phyloP scores from a whole-genome alignment of 2,888 invertebrate species.

The Colletes collaris region DNA sequence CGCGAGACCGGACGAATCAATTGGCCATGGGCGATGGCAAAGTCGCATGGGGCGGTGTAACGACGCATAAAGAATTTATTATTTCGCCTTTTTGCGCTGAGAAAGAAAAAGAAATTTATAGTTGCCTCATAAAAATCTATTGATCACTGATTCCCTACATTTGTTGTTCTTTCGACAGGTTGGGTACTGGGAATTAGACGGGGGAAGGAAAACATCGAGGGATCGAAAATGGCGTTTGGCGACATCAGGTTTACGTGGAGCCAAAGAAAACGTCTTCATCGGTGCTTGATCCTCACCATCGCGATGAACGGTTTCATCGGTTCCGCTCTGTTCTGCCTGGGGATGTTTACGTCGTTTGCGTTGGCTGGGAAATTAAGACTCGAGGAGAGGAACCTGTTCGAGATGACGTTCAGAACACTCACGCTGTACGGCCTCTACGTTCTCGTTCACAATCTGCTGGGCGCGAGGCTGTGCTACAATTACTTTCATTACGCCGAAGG shows the following conservation, averaged over 20 bases:
- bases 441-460: conserved; percentile 45
- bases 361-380: conserved; percentile 2
- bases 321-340: conserved; percentile 12
- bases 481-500: conserved; percentile 54
- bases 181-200: too few relatives aligned
- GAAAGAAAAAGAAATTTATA: too few relatives aligned
- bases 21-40: background rate
- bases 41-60: background rate
- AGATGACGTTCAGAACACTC: conserved; percentile 42
- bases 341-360: background rate
- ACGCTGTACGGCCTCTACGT: conserved; percentile 51
- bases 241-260: conserved; percentile 29
- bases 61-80: background rate
- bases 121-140: too few relatives aligned
- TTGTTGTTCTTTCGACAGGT: too few relatives aligned
- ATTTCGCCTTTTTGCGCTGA: too few relatives aligned
- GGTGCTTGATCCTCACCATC: conserved; percentile 18
- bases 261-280: conserved; percentile 36
- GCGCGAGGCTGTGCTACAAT: conserved; percentile 50
- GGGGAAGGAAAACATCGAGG: too few relatives aligned
- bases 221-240: conserved; percentile 38
- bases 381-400: conserved; percentile 23
- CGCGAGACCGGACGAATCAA: background rate
- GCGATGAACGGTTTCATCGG: conserved; percentile 28
- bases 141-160: too few relatives aligned